Base-by-base conservation (phyloP, 2,113 vertebrate genomes). In the Gopherus flavomarginatus region DNA sequence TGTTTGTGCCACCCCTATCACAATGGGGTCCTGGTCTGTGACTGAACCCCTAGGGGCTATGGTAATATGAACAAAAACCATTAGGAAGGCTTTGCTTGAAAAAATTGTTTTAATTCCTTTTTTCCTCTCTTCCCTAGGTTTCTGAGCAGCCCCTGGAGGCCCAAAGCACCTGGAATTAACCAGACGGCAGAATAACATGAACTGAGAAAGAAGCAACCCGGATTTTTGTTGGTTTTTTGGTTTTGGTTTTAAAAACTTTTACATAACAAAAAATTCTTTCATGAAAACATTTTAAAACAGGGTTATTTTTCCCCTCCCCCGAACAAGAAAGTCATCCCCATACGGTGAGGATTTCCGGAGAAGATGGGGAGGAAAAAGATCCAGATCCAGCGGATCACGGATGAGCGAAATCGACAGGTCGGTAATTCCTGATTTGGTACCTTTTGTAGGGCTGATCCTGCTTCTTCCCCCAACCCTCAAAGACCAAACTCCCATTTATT, bases 311-410 rank as follows among this genome's bases (percentile, higher is more conserved):
- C 86, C 95, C 97, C 90, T 95, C 89, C 89, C 92, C 72, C 6
- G 62, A 83, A 82, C 75, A 0, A 59, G 27, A 2, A 75, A 72
- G 91, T 82, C 29, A 1, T 93, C 54, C 91, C 88, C 24, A 54
- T 31, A 79, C 16, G 8, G 85, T 83, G 97, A 98, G 83, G 95
- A 98, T 96, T 93, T 97, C 95, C 84, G 1, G 98, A 97, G 92
- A 99, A 98, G 97, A 99, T 99, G 99, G 99, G 99, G 97, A 99
- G 99, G 90, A 99, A 99, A 99, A 99, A 99, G 99, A 99, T 99
- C 96, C 99, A 99, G 98, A 99, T 99, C 97, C 99, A 99, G 97
- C 98, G 99, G 98, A 99, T 99, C 98, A 99, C 99, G 0, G 99
- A 99, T 24, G 99, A 99, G 97, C 99, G 99, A 97, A 99, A 99